Percentiles rank a stretch among this genome's conserved stretches.
These are phyloP conservation scores for Pan troglodytes DNA, from an alignment of 2,113 vertebrate genomes.

Conservation along the genomic window DNA sequence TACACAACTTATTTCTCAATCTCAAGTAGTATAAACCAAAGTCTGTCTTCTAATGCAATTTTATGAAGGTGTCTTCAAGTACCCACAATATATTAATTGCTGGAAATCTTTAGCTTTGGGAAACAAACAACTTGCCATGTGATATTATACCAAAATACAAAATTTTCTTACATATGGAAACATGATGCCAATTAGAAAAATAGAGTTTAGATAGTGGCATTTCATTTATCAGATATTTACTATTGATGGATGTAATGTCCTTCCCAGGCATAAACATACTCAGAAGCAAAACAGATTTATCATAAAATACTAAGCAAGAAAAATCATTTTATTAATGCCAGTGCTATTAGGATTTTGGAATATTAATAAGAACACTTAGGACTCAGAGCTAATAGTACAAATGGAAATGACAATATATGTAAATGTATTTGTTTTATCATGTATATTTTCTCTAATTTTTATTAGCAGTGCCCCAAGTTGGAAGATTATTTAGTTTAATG, in stretches of 20 bases:
- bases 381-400: not conserved
- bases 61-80: not conserved
- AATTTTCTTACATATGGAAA: not conserved
- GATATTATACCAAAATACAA: not conserved
- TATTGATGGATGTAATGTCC: not conserved
- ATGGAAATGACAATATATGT: not conserved
- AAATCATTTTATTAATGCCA: slow-evolving; percentile 2
- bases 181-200: not conserved
- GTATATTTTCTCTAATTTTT: not conserved
- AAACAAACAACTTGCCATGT: not conserved
- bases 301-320: not conserved
- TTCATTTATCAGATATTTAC: slow-evolving; percentile 29
- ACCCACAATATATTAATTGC: not conserved
- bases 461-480: not conserved
- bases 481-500: not conserved
- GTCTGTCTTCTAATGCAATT: not conserved
- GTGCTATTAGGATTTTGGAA: not conserved
- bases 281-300: slow-evolving; percentile 24
- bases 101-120: not conserved
- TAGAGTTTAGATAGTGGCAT: not conserved
- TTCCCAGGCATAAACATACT: not conserved
- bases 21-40: not conserved
- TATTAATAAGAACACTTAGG: slow-evolving; percentile 33
- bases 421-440: not conserved
- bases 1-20: not conserved